Percentiles rank a stretch among this genome's conserved stretches.
These are phyloP conservation scores for Brachyistius frenatus DNA, from an alignment of 2,113 vertebrate species.

Conservation along the genomic window DNA sequence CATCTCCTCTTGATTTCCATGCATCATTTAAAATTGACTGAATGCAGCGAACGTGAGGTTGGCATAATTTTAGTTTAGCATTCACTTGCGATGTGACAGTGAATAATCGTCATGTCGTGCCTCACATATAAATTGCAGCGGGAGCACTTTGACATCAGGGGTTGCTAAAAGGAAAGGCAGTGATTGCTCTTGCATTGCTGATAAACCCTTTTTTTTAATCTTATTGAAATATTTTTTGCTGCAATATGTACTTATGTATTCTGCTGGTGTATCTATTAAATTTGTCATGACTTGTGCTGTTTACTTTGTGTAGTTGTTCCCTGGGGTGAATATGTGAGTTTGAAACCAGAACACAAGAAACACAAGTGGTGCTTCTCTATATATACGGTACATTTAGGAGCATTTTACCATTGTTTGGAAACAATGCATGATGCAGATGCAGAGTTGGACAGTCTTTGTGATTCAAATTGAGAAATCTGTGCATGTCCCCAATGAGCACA, in stretches of 20 bases:
- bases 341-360: background rate
- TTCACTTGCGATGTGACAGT: slow-evolving; percentile 56
- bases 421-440: background rate
- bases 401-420: too few relatives aligned
- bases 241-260: background rate
- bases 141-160: slow-evolving; percentile 21
- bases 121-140: slow-evolving; percentile 34
- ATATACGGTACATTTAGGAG: too few relatives aligned
- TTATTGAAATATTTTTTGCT: slow-evolving; percentile 17
- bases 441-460: background rate
- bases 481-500: background rate
- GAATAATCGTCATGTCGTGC: slow-evolving; percentile 54
- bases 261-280: background rate
- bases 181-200: slow-evolving; percentile 20
- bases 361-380: background rate
- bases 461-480: background rate
- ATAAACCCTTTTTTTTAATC: slow-evolving; percentile 5
- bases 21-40: slow-evolving; percentile 62
- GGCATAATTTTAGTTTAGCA: slow-evolving; percentile 53
- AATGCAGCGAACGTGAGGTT: slow-evolving; percentile 36
- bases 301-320: background rate
- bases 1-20: slow-evolving; percentile 54
- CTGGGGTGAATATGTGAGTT: slow-evolving; percentile 14
- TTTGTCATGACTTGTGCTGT: slow-evolving; percentile 8
- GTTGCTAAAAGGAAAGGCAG: slow-evolving; percentile 21